Conservation (phyloP, 2,113 vertebrate species). For the Melanostigma gelatinosum region DNA sequence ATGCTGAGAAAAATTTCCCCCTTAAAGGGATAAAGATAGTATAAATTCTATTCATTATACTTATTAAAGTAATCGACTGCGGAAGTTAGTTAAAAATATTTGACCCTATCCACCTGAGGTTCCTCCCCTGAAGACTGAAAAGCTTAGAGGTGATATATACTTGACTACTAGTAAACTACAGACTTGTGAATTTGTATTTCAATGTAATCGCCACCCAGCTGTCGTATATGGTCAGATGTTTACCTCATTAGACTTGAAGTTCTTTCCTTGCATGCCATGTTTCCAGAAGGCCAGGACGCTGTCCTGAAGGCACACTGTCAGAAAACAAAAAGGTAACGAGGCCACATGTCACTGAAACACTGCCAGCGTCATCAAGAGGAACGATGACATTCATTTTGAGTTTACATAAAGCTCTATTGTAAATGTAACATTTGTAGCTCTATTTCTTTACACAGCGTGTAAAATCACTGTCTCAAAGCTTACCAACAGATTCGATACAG, state of each 20-base stretch:
- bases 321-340: neutral
- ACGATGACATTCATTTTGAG: neutral
- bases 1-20: too few relatives aligned
- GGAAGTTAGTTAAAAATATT: neutral
- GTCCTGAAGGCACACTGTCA: constrained; percentile 96
- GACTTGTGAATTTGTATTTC: neutral
- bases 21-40: too few relatives aligned
- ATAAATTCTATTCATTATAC: too few relatives aligned
- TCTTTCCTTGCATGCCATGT: constrained; percentile 99
- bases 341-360: neutral
- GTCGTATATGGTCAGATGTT: neutral
- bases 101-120: neutral
- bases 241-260: constrained; percentile 98
- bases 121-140: neutral
- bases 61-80: too few relatives aligned
- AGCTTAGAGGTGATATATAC: neutral
- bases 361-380: neutral
- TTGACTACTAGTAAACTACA: neutral
- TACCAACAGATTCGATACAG: constrained; percentile 95
- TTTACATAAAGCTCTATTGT: neutral
- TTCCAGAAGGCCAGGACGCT: constrained; percentile 99
- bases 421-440: neutral
- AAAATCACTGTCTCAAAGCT: constrained; percentile 57
- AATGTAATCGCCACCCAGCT: neutral
- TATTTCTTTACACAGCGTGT: neutral